These are phyloP conservation scores for zebrafish (Danio rerio) DNA, from an alignment of 2,113 vertebrate genomes.

Conservation along the genomic window GRCz12tu NC_133180.1:8887001-8887500, in stretches of 20 bases:
- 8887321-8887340: constrained; percentile 47
- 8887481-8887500: constrained; percentile 90
- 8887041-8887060: too few species aligned
- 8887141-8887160: too few species aligned
- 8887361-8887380: constrained; percentile 32
- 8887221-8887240: not conserved
- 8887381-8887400: constrained; percentile 87
- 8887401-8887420: constrained; percentile 86
- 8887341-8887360: not conserved
- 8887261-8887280: constrained; percentile 1
- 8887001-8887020: too few species aligned
- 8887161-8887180: too few species aligned
- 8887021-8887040: too few species aligned
- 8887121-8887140: too few species aligned
- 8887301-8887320: not conserved
- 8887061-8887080: too few species aligned
- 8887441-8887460: constrained; percentile 90
- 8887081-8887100: too few species aligned
- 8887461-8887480: constrained; percentile 88
- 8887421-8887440: constrained; percentile 91
- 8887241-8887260: not conserved
- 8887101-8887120: too few species aligned
- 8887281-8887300: not conserved
- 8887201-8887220: too few species aligned
- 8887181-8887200: too few species aligned